Evolutionary conservation across 2,113 vertebrate genomes (phyloP).

Genomic region (Rhipidura dahli): DNA sequence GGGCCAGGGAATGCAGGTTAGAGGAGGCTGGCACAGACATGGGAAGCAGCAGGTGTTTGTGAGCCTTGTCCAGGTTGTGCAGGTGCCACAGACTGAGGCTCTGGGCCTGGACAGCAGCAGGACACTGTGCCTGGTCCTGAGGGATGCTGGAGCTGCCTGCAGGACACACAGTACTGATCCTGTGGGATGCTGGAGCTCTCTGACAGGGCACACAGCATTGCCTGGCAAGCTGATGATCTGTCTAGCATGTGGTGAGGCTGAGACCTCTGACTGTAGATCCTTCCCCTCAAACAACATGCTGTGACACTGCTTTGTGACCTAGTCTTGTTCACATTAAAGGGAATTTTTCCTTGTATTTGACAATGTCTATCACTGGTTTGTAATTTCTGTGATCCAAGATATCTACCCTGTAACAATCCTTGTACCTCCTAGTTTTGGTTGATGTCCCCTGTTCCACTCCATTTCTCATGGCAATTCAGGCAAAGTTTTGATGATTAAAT

Average conservation of each 20-base stretch:
- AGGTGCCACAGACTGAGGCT: not conserved
- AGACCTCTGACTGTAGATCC: not conserved
- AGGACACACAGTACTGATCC: not conserved
- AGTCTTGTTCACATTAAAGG: not conserved
- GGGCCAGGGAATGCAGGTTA: not conserved
- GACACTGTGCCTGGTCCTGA: not conserved
- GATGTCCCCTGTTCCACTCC: not conserved
- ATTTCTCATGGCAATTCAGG: not conserved
- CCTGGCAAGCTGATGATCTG: not conserved
- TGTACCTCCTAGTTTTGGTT: not conserved
- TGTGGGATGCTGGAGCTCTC: not conserved
- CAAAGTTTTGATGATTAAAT: not conserved
- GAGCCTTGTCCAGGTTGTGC: not conserved
- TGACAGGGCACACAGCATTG: not conserved
- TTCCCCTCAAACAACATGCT: not conserved
- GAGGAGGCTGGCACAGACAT: conserved; percentile 29
- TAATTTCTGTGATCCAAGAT: not conserved
- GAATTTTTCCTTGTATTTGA: not conserved
- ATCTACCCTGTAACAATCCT: not conserved
- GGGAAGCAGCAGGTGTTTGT: conserved; percentile 11
- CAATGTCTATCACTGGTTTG: not conserved
- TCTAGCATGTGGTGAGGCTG: not conserved
- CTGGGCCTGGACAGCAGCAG: not conserved
- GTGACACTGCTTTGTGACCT: not conserved
- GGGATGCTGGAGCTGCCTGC: not conserved